These are phyloP conservation scores for Acestrorhynchus altus DNA, from an alignment of 2,797 vertebrate genomes.

Conservation along the genomic window DNA sequence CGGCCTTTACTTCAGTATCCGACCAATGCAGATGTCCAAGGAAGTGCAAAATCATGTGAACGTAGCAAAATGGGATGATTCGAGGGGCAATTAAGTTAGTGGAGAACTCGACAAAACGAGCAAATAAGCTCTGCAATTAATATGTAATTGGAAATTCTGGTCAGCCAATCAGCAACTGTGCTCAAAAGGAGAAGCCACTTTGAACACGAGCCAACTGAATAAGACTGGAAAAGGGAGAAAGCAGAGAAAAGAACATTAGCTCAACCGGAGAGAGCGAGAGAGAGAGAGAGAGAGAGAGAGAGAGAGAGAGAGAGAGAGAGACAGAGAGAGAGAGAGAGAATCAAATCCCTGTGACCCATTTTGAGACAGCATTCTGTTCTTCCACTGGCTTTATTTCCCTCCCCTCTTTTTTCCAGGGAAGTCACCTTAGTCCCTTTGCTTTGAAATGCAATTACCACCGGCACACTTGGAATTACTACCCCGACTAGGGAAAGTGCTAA, in stretches of 20 bases:
- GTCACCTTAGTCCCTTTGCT: conserved; percentile 56
- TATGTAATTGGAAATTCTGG: no score
- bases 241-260: no score
- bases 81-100: no score
- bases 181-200: not conserved
- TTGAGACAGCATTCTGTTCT: conserved; percentile 44
- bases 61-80: no score
- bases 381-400: conserved; percentile 30
- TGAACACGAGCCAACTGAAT: not conserved
- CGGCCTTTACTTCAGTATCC: no score
- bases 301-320: conserved; percentile 5
- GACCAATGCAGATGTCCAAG: no score
- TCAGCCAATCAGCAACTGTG: not conserved
- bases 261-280: not conserved
- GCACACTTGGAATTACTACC: conserved; percentile 44
- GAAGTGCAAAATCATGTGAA: no score
- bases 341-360: conserved; percentile 40
- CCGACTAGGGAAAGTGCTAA: conserved; percentile 44
- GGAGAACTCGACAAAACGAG: no score
- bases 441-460: conserved; percentile 61
- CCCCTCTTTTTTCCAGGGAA: conserved; percentile 36
- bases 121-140: no score
- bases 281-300: not conserved
- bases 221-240: not conserved
- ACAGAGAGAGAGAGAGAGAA: conserved; percentile 21